Base-by-base conservation (phyloP, 2,888 invertebrate species). In the Charanyca ferruginea region DNA sequence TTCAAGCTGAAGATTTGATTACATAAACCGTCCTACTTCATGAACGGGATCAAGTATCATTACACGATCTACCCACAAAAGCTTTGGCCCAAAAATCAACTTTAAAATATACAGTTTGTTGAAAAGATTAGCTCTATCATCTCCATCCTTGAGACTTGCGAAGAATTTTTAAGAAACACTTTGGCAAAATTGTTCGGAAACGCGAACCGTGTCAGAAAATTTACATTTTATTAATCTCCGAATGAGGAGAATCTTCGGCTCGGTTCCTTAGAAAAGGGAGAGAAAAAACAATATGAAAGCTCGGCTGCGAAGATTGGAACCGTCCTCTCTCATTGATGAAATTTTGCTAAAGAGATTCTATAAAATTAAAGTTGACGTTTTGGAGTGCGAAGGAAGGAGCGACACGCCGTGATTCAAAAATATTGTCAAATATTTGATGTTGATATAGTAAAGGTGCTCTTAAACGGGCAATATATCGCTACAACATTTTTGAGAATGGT, bases 171-270 rank as follows among this genome's bases (percentile, higher is more conserved):
- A 79, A 76, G 76, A 76, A 82, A 80, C 70, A 70, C 76, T 83
- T 78, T 59, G 63, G 70, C 65, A 61, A 87, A 87, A 84, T 86
- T 83, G 83, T 84, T 85, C 81, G 79, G 79, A 84, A 86, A 84
- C 75, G 73, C 76, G 81, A 70, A 72, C 72, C 82, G 85, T 83
- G 86, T 85, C 84, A 77, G 71, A 72, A 80, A 83, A 89, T 89
- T 89, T 88, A 85, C 89, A 89, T 89, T 88, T 89, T 89, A 89
- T 89, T 89, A 89, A 89, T 89, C 87, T 86, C 73, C 64, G 80
- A 85, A 87, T 85, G 87, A 84, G 81, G 81, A 73, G 73, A 73
- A 55, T 51, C 69, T 66, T 73, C 67, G 73, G 68, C 73, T 71
- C 67, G 77, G 81, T 80, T 80, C 67, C 57, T 41, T 52, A 45